A percentile compares a stretch with the other conserved stretches of the same genome.
These are phyloP conservation scores for Motacilla alba DNA, from an alignment of 2,113 vertebrate genomes.

Conservation along the genomic window DNA sequence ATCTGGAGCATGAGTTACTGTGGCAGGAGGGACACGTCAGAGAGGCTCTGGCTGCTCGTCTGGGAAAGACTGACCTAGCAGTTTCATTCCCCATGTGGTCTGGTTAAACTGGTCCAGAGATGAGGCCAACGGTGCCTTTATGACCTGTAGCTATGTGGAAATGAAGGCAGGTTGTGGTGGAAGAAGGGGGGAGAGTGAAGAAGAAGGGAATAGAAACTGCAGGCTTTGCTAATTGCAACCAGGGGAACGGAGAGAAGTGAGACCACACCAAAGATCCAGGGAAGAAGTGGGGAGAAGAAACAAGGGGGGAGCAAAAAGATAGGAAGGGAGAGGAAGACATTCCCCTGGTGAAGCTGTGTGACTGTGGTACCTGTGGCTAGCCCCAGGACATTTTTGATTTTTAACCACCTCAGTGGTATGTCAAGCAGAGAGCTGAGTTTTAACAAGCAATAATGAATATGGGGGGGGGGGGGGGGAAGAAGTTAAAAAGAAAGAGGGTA, in stretches of 20 bases:
- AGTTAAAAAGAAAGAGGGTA: not conserved
- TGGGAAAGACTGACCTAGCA: not conserved
- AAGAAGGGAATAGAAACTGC: not conserved
- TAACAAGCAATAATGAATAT: not conserved
- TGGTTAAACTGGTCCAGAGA: not conserved
- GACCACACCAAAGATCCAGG: not conserved
- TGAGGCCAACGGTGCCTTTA: not conserved
- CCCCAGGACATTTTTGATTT: not conserved
- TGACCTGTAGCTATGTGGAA: not conserved
- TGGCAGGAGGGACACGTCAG: not conserved
- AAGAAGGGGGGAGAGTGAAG: not conserved
- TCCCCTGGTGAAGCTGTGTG: not conserved
- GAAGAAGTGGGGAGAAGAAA: not conserved
- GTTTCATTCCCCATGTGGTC: not conserved
- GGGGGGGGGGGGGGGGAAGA: no score
- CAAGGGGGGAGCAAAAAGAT: not conserved
- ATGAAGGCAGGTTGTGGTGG: not conserved
- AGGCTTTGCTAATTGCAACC: not conserved
- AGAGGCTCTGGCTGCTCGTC: not conserved
- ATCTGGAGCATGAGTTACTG: not conserved
- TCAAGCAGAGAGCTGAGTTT: not conserved
- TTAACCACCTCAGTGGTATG: not conserved
- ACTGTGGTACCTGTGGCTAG: not conserved
- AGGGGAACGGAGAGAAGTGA: not conserved
- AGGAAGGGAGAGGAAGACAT: not conserved